A percentile compares a stretch with the other conserved stretches of the same genome.
phyloP scores from a whole-genome alignment of 2,888 invertebrate genomes.

The Platynereis dumerilii region DNA sequence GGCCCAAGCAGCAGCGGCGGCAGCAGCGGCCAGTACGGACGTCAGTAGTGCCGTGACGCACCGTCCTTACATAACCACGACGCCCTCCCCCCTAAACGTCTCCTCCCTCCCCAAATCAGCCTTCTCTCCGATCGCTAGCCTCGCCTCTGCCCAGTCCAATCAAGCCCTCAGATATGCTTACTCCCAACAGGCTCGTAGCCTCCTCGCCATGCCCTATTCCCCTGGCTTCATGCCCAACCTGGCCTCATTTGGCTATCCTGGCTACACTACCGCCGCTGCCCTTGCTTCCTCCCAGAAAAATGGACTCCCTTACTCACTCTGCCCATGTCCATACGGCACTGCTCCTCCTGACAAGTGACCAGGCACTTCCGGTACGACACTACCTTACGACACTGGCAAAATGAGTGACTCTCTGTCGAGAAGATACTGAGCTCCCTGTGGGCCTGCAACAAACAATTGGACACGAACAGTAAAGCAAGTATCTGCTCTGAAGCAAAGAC shows the following conservation, averaged over 20 bases:
- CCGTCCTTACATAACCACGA: constrained; percentile 22
- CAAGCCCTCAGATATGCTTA: constrained; percentile 28
- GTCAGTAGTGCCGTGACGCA: constrained; percentile 15
- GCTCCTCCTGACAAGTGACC: constrained; percentile 18
- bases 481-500: too few relatives aligned
- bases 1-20: constrained; percentile 12
- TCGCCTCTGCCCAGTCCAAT: constrained; percentile 12
- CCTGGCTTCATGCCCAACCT: constrained; percentile 48
- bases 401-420: too few relatives aligned
- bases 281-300: constrained; percentile 33
- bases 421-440: too few relatives aligned
- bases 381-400: too few relatives aligned
- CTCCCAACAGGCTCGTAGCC: constrained; percentile 41
- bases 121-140: constrained; percentile 52
- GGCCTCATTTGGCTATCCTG: constrained; percentile 42
- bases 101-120: constrained; percentile 52
- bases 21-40: constrained; percentile 19
- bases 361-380: background rate
- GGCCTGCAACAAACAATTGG: too few relatives aligned
- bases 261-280: constrained; percentile 44
- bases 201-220: constrained; percentile 52
- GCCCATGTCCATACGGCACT: constrained; percentile 19
- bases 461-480: too few relatives aligned
- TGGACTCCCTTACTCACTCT: constrained; percentile 15
- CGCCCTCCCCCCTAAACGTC: constrained; percentile 17